Evolutionary conservation across 2,113 vertebrate species (phyloP).

Genomic region (Psilopsiagon aymara): DNA sequence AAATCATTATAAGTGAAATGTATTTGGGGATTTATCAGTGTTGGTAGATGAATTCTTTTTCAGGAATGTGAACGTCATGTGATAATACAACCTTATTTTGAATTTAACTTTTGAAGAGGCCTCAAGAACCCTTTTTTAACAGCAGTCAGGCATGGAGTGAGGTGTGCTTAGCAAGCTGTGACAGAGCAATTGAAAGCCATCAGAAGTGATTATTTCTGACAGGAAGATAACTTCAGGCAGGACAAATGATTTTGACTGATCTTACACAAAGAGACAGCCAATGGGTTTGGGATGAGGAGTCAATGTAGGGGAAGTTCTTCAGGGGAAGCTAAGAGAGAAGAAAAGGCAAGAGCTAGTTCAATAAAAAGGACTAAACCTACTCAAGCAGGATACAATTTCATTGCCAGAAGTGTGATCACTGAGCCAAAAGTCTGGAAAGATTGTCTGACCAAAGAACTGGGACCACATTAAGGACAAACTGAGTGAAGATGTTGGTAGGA

Average conservation of each 20-base stretch:
- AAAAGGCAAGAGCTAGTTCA: background rate
- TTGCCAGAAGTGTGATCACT: background rate
- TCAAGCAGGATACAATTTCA: background rate
- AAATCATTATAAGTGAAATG: background rate
- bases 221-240: background rate
- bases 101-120: background rate
- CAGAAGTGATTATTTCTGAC: background rate
- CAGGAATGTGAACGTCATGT: background rate
- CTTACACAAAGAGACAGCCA: background rate
- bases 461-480: background rate
- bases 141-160: background rate
- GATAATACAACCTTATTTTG: background rate
- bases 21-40: background rate
- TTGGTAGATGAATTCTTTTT: background rate
- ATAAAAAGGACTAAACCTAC: background rate
- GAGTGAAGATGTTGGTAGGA: background rate
- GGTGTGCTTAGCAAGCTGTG: background rate
- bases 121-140: background rate
- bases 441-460: background rate
- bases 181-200: background rate
- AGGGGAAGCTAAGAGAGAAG: background rate
- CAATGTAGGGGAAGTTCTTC: background rate
- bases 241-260: background rate
- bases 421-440: background rate
- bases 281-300: background rate